Percentiles rank a stretch among this genome's conserved stretches.
These are phyloP conservation scores for Ifrita kowaldi DNA, from an alignment of 2,113 vertebrate genomes.

Conservation along the genomic window DNA sequence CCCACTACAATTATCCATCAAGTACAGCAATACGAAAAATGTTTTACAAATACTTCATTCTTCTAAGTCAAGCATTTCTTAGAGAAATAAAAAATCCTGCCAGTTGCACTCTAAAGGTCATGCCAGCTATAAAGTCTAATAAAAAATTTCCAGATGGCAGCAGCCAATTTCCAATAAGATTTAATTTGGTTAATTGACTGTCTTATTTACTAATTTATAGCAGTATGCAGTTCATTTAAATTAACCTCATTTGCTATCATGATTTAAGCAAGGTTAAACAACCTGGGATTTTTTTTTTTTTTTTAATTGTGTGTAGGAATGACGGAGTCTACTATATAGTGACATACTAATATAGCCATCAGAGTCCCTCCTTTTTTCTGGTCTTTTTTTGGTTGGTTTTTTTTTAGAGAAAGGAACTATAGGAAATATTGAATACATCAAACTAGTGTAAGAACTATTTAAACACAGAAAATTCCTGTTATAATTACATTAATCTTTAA, in stretches of 20 bases:
- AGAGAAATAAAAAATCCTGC: slow-evolving; percentile 3
- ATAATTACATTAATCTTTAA: not conserved
- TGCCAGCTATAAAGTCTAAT: slow-evolving; percentile 42
- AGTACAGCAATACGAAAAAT: not conserved
- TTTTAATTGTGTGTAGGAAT: not conserved
- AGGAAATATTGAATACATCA: not conserved
- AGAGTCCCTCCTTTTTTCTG: not conserved
- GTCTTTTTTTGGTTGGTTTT: not conserved
- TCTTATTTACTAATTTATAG: slow-evolving; percentile 70
- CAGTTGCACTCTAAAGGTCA: slow-evolving; percentile 40
- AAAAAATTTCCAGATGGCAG: slow-evolving; percentile 64
- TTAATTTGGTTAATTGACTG: slow-evolving; percentile 66
- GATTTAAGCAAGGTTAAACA: slow-evolving; percentile 61
- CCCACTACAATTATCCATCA: not conserved
- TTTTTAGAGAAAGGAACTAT: not conserved
- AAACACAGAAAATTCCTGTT: not conserved
- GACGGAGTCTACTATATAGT: not conserved
- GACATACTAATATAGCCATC: not conserved
- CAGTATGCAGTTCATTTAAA: slow-evolving; percentile 56
- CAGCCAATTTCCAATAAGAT: slow-evolving; percentile 60
- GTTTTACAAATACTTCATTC: not conserved
- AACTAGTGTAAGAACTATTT: not conserved
- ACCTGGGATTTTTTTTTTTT: not conserved
- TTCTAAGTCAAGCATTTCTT: not conserved
- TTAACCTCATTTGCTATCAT: slow-evolving; percentile 54